Base-by-base conservation (phyloP, 2,888 invertebrate genomes). In the Apamea monoglypha region DNA sequence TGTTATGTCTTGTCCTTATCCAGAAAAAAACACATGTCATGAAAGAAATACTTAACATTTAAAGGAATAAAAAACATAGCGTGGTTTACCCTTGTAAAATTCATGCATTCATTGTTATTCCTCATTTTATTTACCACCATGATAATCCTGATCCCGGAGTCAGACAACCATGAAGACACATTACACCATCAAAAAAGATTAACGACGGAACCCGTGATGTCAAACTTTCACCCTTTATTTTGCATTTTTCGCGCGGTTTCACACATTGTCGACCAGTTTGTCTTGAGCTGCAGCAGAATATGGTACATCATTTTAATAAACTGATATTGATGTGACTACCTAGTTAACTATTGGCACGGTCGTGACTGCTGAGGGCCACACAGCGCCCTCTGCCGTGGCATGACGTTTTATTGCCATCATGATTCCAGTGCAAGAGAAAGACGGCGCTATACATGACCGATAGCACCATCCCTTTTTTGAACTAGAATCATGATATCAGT, bases 101-200 rank as follows among this genome's bases (percentile, higher is more conserved):
- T 69, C 67, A 73, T 61, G 47, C 32, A 63, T 53, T 71, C 71
- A 81, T 69, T 81, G 44, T 64, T 77, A 56, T 47, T 72, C 75
- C 64, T 64, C 67, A 80, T 83, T 83, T 86, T 86, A 86, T 86
- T 86, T 75, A 86, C 83, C 74, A 71, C 83, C 86, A 83, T 77
- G 85, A 77, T 85, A 77, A 85, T 85, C 73, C 83, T 75, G 74
- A 83, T 86, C 75, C 80, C 69, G 74, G 66, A 81, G 76, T 47
- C 89, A 89, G 88, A 88, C 88, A 89, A 76, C 74, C 88, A 83
- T 89, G 82, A 89, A 89, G 89, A 88, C 89, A 88, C 87, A 88
- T 88, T 86, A 85, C 88, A 78, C 82, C 88, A 88, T 88, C 89
- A 86, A 82, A 88, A 88, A 89, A 85, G 88, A 88, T 88, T 87